Evolutionary conservation across 2,113 vertebrate species (phyloP).

Genomic region (Bos indicus): DNA sequence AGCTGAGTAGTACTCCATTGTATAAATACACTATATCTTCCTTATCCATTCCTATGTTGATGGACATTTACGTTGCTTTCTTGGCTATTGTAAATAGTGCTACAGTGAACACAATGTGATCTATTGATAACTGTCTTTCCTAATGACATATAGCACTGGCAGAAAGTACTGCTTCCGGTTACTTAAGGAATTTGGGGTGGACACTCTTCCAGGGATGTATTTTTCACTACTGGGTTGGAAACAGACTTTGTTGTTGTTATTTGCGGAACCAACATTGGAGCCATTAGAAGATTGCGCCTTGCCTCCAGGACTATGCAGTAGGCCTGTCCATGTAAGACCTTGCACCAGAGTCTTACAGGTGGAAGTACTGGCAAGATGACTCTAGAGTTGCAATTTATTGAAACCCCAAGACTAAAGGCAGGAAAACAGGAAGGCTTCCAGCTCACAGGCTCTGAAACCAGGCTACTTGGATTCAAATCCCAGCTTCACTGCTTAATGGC

Average conservation of each 20-base stretch:
- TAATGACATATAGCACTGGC: neutral
- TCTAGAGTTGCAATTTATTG: neutral
- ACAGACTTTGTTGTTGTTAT: neutral
- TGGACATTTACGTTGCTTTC: neutral
- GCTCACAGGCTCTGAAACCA: neutral
- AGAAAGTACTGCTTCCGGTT: neutral
- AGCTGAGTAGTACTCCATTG: neutral
- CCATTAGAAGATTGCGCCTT: neutral
- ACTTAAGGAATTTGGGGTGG: neutral
- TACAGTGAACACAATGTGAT: neutral
- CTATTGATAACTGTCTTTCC: neutral
- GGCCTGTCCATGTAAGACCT: neutral
- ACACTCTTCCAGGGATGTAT: neutral
- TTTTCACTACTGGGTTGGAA: neutral
- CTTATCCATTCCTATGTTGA: neutral
- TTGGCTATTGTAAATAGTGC: neutral
- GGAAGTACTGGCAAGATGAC: neutral
- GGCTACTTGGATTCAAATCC: neutral
- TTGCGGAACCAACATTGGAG: rapidly evolving
- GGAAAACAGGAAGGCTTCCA: neutral
- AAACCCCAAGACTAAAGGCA: neutral
- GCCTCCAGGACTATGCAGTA: neutral
- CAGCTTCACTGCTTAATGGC: too few species aligned
- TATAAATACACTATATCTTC: neutral
- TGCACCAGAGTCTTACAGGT: neutral